Evolutionary conservation across 2,797 vertebrate genomes (phyloP).

Genomic region (Chiroxiphia lanceolata): DNA sequence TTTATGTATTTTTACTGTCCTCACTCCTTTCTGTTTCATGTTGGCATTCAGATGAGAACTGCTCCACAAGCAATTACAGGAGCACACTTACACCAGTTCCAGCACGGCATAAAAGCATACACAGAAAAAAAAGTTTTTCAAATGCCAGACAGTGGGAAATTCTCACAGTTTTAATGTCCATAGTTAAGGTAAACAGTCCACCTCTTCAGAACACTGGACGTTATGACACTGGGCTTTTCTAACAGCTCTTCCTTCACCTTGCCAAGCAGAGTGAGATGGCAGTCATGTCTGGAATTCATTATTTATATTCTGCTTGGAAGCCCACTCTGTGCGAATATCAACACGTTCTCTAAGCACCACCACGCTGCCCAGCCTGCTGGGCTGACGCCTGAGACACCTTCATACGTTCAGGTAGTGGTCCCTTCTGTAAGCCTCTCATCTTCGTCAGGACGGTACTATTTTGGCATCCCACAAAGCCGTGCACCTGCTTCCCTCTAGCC

Average conservation of each 20-base stretch:
- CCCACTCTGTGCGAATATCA: accelerated
- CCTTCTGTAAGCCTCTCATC: accelerated
- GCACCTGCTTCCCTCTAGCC: not conserved
- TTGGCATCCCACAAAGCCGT: accelerated
- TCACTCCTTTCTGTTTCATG: not conserved
- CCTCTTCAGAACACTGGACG: not conserved
- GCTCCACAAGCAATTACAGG: not conserved
- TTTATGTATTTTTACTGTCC: not conserved
- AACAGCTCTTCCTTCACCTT: not conserved
- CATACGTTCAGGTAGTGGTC: accelerated
- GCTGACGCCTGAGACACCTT: accelerated
- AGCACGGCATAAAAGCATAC: not conserved
- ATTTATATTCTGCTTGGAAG: no score
- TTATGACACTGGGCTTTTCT: not conserved
- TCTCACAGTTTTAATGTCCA: not conserved
- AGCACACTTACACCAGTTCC: no score
- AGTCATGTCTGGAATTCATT: not conserved
- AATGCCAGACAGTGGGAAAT: not conserved
- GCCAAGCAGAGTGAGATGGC: not conserved
- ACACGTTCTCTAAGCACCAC: not conserved
- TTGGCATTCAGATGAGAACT: not conserved
- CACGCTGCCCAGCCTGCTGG: not conserved
- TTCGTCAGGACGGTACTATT: accelerated
- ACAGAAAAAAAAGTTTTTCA: no score
- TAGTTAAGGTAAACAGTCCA: not conserved